A percentile compares a stretch with the other conserved stretches of the same genome.
Conservation (phyloP, 2,888 invertebrate species). For the Siphonodentalium dalli region DNA sequence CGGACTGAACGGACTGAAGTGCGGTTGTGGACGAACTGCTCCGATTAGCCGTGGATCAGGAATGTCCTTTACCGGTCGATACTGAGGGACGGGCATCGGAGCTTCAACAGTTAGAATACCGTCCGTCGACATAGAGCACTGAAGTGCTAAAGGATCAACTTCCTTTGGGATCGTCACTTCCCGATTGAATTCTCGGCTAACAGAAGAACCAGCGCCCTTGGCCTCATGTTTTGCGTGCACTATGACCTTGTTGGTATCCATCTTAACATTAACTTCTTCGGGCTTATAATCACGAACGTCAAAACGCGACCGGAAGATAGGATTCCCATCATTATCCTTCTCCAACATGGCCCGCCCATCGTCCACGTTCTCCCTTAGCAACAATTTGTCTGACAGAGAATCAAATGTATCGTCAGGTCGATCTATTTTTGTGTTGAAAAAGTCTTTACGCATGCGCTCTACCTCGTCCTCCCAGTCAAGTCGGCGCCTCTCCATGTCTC, state of each 20-base stretch:
- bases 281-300: slow-evolving; percentile 54
- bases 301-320: slow-evolving; percentile 50
- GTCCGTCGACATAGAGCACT: slow-evolving; percentile 53
- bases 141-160: slow-evolving; percentile 49
- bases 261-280: slow-evolving; percentile 56
- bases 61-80: slow-evolving; percentile 28
- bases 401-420: slow-evolving; percentile 46
- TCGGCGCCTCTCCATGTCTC: slow-evolving; percentile 54
- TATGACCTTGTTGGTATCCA: slow-evolving; percentile 49
- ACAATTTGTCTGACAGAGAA: slow-evolving; percentile 36
- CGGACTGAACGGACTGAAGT: slow-evolving; percentile 21
- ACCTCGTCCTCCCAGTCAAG: slow-evolving; percentile 60
- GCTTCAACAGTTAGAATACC: slow-evolving; percentile 53
- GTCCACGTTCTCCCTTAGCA: slow-evolving; percentile 33
- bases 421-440: slow-evolving; percentile 59
- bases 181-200: slow-evolving; percentile 53
- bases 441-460: slow-evolving; percentile 60
- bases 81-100: slow-evolving; percentile 34
- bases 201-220: slow-evolving; percentile 46
- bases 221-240: slow-evolving; percentile 53
- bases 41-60: no score
- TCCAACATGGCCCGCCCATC: slow-evolving; percentile 43
- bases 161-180: slow-evolving; percentile 52
- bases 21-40: no score
- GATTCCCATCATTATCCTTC: slow-evolving; percentile 43